These are phyloP conservation scores for Ursus arctos DNA, from an alignment of 2,113 vertebrate species.

Conservation along the genomic window DNA sequence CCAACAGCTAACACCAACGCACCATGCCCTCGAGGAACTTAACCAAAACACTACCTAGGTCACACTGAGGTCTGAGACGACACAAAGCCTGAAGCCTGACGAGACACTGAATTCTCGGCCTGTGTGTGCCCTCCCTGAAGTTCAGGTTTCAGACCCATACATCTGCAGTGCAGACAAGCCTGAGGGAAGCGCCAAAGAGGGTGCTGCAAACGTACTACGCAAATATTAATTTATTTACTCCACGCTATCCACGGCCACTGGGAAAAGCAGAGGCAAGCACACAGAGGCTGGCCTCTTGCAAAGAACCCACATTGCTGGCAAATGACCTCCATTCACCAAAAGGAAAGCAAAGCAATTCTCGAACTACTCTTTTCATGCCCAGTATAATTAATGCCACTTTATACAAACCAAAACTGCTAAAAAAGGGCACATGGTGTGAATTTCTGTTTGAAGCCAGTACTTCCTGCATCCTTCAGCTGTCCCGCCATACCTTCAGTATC, in stretches of 20 bases:
- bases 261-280: neutral
- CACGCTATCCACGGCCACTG: neutral
- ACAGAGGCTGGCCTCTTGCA: neutral
- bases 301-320: neutral
- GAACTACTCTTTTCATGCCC: neutral
- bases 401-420: neutral
- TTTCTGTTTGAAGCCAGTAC: neutral
- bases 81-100: neutral
- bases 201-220: neutral
- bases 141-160: neutral
- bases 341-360: neutral
- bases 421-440: neutral
- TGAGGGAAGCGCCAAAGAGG: neutral
- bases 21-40: neutral
- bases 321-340: neutral
- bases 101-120: too few species aligned
- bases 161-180: neutral
- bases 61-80: neutral
- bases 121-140: neutral
- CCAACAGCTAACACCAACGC: neutral
- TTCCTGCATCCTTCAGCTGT: constrained; percentile 14
- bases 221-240: neutral
- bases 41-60: neutral
- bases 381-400: neutral
- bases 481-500: rapidly evolving